Conservation (phyloP, 2,888 invertebrate species). For the Liposcelis brunnea region DNA sequence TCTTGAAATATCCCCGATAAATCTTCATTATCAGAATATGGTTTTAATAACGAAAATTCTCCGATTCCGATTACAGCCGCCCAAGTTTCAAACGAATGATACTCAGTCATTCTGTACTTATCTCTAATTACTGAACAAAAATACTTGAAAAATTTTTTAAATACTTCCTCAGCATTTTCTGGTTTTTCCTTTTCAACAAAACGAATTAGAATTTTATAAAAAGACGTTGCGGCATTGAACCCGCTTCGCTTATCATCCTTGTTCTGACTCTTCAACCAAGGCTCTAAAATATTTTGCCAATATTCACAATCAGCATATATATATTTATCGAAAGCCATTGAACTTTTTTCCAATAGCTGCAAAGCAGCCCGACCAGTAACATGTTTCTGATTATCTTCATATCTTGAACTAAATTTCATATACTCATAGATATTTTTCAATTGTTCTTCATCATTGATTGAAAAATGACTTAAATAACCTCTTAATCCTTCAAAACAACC, state of each 20-base stretch:
- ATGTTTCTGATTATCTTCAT: background rate
- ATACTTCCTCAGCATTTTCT: background rate
- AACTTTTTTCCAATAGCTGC: background rate
- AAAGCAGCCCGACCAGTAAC: background rate
- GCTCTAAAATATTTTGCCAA: background rate
- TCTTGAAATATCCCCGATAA: too few relatives aligned
- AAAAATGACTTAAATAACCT: background rate
- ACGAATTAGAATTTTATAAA: background rate
- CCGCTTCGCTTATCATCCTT: background rate
- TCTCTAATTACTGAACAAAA: background rate
- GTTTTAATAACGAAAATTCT: background rate
- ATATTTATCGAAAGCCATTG: background rate
- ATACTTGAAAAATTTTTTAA: background rate
- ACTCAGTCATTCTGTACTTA: background rate
- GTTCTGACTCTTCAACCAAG: background rate
- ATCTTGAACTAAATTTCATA: background rate
- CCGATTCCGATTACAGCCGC: background rate
- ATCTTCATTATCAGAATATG: too few relatives aligned
- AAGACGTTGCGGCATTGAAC: background rate
- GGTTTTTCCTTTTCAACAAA: background rate
- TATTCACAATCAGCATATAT: background rate
- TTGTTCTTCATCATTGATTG: background rate
- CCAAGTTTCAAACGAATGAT: background rate
- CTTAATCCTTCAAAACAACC: slow-evolving; percentile 1
- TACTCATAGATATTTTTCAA: background rate